These are phyloP conservation scores for Puntigrus tetrazona DNA, from an alignment of 2,113 vertebrate genomes.

Conservation along the genomic window DNA sequence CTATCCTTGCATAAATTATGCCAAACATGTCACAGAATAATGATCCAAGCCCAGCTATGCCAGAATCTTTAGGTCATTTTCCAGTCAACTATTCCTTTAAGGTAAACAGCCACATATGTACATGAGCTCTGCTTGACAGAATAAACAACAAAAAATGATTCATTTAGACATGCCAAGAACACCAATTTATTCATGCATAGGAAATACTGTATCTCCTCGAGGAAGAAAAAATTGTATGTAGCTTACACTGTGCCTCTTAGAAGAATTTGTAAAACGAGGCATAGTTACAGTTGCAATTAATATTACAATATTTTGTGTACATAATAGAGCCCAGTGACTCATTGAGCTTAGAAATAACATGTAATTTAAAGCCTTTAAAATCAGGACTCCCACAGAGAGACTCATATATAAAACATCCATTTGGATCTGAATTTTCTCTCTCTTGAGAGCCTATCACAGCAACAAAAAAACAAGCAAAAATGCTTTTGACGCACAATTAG, in stretches of 20 bases:
- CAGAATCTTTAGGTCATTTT: background rate
- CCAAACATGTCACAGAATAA: background rate
- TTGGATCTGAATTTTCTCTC: background rate
- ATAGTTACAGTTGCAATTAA: slow-evolving; percentile 26
- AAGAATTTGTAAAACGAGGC: slow-evolving; percentile 12
- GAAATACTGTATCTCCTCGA: background rate
- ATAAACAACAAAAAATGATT: background rate
- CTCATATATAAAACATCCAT: slow-evolving; percentile 14
- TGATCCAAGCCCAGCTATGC: background rate
- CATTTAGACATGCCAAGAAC: background rate
- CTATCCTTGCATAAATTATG: background rate
- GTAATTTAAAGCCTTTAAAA: slow-evolving; percentile 38
- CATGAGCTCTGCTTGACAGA: background rate
- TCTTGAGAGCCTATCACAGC: background rate
- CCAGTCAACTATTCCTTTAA: background rate
- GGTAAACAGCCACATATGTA: background rate
- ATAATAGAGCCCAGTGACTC: slow-evolving; percentile 24
- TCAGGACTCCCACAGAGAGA: background rate
- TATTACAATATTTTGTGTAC: slow-evolving; percentile 14
- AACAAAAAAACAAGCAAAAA: background rate
- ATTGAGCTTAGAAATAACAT: slow-evolving; percentile 12
- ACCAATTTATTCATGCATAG: background rate
- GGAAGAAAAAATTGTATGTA: background rate
- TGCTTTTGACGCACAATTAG: background rate
- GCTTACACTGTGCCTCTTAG: background rate